A percentile compares a stretch with the other conserved stretches of the same genome.
phyloP scores from a whole-genome alignment of 1,140 invertebrate species.

The Hylyphantes graminicola region DNA sequence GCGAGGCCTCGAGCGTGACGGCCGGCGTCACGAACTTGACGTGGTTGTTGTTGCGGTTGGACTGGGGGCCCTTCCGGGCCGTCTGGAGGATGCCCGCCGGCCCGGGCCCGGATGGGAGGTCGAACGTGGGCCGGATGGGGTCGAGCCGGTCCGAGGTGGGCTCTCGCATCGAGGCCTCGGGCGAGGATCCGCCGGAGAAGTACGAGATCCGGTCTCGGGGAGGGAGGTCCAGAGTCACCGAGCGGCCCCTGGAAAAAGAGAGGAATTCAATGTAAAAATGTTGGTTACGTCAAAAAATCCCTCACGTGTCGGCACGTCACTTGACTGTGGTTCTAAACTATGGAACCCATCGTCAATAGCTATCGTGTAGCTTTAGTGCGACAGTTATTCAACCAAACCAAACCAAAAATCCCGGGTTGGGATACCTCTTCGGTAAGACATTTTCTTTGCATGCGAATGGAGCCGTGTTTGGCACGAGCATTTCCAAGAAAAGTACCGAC shows the following conservation, averaged over 20 bases:
- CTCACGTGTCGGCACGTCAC: too few relatives aligned
- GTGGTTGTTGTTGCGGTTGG: constrained; percentile 43
- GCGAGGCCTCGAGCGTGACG: constrained; percentile 16
- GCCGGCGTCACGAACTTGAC: constrained; percentile 47
- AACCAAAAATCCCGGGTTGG: too few relatives aligned
- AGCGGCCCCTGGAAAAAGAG: constrained; percentile 36
- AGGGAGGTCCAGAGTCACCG: constrained; percentile 46
- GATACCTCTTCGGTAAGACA: too few relatives aligned
- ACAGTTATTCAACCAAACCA: too few relatives aligned
- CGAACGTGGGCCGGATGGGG: constrained; percentile 9
- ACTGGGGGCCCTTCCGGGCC: neutral
- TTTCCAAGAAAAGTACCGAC: too few relatives aligned
- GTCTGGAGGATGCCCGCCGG: constrained; percentile 8
- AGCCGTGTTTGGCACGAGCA: too few relatives aligned
- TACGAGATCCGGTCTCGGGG: constrained; percentile 43
- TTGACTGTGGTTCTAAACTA: too few relatives aligned
- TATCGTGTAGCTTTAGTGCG: too few relatives aligned
- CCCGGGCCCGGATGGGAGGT: neutral
- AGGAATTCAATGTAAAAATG: too few relatives aligned
- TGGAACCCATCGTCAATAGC: too few relatives aligned
- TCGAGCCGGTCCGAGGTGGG: constrained; percentile 16
- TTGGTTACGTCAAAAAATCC: too few relatives aligned
- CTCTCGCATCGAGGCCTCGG: constrained; percentile 45
- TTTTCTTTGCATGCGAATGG: too few relatives aligned
- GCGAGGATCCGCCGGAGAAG: constrained; percentile 49